These are phyloP conservation scores for Chauna torquata DNA, from an alignment of 2,113 vertebrate species.

Conservation along the genomic window DNA sequence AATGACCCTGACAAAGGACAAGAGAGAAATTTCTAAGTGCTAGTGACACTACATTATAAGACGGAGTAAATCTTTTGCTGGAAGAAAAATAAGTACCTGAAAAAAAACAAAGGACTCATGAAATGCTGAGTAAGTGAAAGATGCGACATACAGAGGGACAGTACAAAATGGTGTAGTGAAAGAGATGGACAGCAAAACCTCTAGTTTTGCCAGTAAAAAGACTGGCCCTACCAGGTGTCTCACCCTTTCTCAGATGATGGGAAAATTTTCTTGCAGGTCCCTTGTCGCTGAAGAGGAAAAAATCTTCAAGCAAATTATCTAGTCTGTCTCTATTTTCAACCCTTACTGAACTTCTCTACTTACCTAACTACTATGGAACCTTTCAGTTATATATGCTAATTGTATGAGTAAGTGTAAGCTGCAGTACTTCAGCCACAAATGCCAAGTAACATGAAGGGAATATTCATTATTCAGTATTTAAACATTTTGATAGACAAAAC, in stretches of 20 bases:
- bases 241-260: background rate
- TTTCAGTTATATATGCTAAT: background rate
- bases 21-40: background rate
- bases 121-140: background rate
- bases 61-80: background rate
- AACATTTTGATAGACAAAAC: background rate
- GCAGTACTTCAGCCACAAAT: background rate
- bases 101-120: background rate
- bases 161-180: background rate
- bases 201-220: background rate
- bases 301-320: background rate
- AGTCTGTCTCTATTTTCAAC: background rate
- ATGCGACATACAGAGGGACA: background rate
- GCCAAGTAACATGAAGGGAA: background rate
- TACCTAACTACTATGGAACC: background rate
- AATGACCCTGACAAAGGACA: background rate
- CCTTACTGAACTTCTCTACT: background rate
- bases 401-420: background rate
- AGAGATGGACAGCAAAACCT: background rate
- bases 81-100: background rate
- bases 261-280: background rate
- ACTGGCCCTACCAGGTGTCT: background rate
- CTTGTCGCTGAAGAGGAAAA: background rate
- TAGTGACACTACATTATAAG: accelerated
- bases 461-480: background rate